phyloP scores from a whole-genome alignment of 2,113 vertebrate genomes.

The Charina bottae region DNA sequence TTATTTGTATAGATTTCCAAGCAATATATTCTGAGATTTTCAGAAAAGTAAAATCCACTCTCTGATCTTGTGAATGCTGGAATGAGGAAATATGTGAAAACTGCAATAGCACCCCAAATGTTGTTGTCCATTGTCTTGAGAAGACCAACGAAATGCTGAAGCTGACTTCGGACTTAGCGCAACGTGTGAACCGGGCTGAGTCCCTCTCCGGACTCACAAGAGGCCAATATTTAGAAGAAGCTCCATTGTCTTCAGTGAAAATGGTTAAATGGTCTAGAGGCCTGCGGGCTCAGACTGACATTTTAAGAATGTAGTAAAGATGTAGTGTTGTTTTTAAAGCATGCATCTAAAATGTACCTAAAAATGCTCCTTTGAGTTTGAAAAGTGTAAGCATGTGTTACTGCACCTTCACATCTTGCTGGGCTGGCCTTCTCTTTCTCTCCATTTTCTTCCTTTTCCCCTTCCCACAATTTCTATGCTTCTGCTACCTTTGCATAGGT shows the following conservation, averaged over 20 bases:
- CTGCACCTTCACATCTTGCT: neutral
- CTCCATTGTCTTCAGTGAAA: neutral
- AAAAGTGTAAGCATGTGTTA: neutral
- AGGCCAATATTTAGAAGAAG: neutral
- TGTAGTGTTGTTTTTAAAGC: neutral
- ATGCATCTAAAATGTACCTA: neutral
- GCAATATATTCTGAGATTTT: too few relatives aligned
- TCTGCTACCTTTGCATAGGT: neutral
- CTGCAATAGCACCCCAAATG: neutral
- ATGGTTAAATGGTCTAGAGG: neutral
- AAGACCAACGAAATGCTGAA: neutral
- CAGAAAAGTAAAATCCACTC: neutral
- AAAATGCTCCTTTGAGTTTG: neutral
- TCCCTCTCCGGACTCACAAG: neutral
- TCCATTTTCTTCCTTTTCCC: neutral
- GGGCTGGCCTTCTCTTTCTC: neutral
- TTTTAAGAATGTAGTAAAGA: neutral
- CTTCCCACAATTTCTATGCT: neutral
- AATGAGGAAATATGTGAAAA: neutral
- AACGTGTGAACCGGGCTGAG: neutral
- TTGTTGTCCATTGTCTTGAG: neutral
- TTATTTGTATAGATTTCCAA: too few relatives aligned
- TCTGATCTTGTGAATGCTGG: neutral
- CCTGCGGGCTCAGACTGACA: neutral
- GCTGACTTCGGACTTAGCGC: neutral